Base-by-base conservation (phyloP, 2,888 invertebrate genomes). In the Cataglyphis cursor region DNA sequence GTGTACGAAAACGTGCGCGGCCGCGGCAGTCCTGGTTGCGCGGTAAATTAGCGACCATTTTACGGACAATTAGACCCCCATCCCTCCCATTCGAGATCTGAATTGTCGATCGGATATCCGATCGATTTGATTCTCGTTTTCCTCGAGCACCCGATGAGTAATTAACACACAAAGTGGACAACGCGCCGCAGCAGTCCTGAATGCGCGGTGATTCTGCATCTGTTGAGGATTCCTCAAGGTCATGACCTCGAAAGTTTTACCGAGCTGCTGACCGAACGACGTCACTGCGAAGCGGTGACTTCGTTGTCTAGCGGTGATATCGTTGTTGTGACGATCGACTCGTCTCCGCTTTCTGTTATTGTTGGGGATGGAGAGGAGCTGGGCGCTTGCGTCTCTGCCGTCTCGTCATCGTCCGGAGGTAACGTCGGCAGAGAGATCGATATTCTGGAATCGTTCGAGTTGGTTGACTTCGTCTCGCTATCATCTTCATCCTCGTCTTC, bases 381-480 rank as follows among this genome's bases (percentile, higher is more conserved):
- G 51, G 84, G 95, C 28, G 68, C 5, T 73, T 96, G 96, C 73
- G 2, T 48, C 48, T 48, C 18, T 18, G 1, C 48, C 48, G 6
- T 0, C n/a, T 97, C 97, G 83, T 96, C 96, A 83, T 97, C 97
- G 44, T 97, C 96, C 76, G 96, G 96, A 95, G 96, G 96, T 94
- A 96, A 97, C 44, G 97, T 97, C 74, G 97, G 97, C 84, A 97
- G 94, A 38, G 96, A 96, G 85, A 97, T 96, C 91, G 96, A 96
- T 28, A 97, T 96, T 73, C 95, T 95, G 61, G 96, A 95, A 84
- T 95, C 95, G 81, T 95, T 95, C 8, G 89, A 84, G 86, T 70
- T 85, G 84, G 78, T 87, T 85, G 91, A 38, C 41, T 44, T 80
- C 62, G 85, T 62, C 85, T 96, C 96, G 81, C 92, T 93, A 87